Evolutionary conservation across 2,113 vertebrate species (phyloP), one percentile per base, ranked within the genome.

Genomic region (Nesospiza acunhae): DNA sequence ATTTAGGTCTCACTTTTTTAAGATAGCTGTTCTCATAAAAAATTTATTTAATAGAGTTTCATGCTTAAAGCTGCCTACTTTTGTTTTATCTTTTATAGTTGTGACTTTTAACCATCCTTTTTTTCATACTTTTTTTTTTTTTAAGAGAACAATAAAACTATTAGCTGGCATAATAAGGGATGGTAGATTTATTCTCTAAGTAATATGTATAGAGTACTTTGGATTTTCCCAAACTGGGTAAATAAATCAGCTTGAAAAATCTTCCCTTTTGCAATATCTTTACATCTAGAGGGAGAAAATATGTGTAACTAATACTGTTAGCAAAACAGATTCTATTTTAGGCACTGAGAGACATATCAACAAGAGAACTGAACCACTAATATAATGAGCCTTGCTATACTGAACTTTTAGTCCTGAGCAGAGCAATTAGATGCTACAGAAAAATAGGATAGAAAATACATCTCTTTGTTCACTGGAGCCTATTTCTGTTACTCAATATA

Each of bases 371-470:
- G 78, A 53, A 92, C 12, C 15, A 35, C 42, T 72, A 63, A 67
- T 75, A 64, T 87, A 87, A 95, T 78, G 64, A 90, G 35, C 39
- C 47, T 86, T 89, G 56, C 30, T 84, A 27, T 70, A 35, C 47
- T 50, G 35, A 81, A 87, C 42, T 72, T 94, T 60, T 39, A 69
- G 30, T 95, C 76, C 44, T 67, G 66, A 89, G 69, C 27, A 70
- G 19, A 84, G 47, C 80, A 94, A 90, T 94, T 84, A 90, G 24
- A 84, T 75, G 35, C 31, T 84, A 80, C 52, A 81, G 35, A 81
- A 94, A 96, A 93, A 87, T 8, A 78, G 42, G 16, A 30, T 55
- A 81, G 72, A 72, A 90, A 94, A 92, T n/a, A 18, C 47, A 69
- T 83, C 33, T 69, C 63, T 94, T 47, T 88, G 37, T 94, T 92